Evolutionary conservation across 64 coral and sea anemone genomes (phyloP).

Genomic region (Platygyra sinensis): DNA sequence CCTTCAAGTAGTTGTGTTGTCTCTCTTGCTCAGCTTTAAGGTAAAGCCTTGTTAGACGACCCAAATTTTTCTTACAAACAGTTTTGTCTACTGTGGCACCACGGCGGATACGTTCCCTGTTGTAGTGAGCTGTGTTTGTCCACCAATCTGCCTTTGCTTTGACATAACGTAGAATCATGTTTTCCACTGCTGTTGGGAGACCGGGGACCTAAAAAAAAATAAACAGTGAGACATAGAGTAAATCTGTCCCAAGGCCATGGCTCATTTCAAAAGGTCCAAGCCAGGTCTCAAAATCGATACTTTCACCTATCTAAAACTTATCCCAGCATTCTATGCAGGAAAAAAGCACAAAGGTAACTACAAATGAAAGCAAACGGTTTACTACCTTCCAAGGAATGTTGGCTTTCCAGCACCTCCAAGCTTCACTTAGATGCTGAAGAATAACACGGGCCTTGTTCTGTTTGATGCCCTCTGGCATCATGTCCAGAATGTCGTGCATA

Average conservation of each 20-base stretch:
- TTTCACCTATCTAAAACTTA: background rate
- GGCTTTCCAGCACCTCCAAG: conserved; percentile 98
- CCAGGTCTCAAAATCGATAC: too few species aligned
- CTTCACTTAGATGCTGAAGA: conserved; percentile 96
- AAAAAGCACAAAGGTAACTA: background rate
- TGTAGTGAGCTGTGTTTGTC: conserved; percentile 99
- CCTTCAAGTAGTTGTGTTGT: conserved; percentile 99
- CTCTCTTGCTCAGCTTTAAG: conserved; percentile 98
- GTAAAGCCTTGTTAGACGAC: conserved; percentile 94
- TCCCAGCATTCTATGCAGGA: background rate
- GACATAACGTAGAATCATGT: conserved; percentile 99
- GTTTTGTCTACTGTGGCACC: conserved; percentile 99
- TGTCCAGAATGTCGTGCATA: conserved; percentile 98
- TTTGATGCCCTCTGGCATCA: conserved; percentile 99
- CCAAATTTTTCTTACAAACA: conserved; percentile 99
- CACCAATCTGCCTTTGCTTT: conserved; percentile 99
- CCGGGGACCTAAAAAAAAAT: conserved; percentile 78
- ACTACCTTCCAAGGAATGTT: conserved; percentile 99
- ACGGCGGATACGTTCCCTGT: conserved; percentile 96
- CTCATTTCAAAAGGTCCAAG: too few species aligned
- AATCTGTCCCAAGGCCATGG: too few species aligned
- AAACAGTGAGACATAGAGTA: too few species aligned
- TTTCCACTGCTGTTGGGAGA: conserved; percentile 92
- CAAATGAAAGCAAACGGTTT: background rate
- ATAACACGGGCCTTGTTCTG: conserved; percentile 96